Conservation (phyloP, 64 coral and sea anemone species). For the Porites australiensis region DNA sequence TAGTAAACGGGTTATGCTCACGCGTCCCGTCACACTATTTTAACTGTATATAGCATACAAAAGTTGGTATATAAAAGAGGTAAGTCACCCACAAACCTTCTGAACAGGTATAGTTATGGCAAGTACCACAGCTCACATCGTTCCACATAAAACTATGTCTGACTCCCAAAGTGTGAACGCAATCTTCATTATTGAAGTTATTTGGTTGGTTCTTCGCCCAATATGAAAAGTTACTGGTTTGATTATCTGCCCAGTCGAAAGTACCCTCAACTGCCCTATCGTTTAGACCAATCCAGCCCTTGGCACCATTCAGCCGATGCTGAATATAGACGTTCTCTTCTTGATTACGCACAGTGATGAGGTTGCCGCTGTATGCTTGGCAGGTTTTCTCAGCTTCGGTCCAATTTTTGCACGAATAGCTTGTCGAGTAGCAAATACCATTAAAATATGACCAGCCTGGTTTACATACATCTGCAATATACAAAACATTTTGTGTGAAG, state of each 20-base stretch:
- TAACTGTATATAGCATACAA: too few relatives aligned
- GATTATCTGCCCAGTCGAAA: conserved; percentile 51
- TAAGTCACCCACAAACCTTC: conserved; percentile 27
- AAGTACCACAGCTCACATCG: conserved; percentile 48
- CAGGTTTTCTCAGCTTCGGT: conserved; percentile 33
- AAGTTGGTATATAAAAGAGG: neutral
- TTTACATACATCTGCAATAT: conserved; percentile 64
- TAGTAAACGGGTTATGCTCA: too few relatives aligned
- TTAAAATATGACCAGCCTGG: conserved; percentile 77
- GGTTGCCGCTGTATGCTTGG: conserved; percentile 8
- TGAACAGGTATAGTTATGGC: conserved; percentile 74
- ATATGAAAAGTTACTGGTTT: conserved; percentile 52
- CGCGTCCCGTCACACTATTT: too few relatives aligned
- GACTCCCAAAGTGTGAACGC: conserved; percentile 60
- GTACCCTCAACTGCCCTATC: conserved; percentile 29
- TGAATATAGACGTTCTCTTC: conserved; percentile 73
- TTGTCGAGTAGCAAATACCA: conserved; percentile 47
- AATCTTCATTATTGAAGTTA: conserved; percentile 50
- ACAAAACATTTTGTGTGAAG: too few relatives aligned
- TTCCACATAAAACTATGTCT: conserved; percentile 43
- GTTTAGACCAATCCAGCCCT: conserved; percentile 62
- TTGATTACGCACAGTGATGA: conserved; percentile 21
- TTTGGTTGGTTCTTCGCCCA: conserved; percentile 48
- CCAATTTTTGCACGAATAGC: conserved; percentile 62
- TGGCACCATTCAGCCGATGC: conserved; percentile 47